A percentile compares a stretch with the other conserved stretches of the same genome.
Conservation (phyloP, 2,797 vertebrate genomes). For the Sciurus vulgaris region DNA sequence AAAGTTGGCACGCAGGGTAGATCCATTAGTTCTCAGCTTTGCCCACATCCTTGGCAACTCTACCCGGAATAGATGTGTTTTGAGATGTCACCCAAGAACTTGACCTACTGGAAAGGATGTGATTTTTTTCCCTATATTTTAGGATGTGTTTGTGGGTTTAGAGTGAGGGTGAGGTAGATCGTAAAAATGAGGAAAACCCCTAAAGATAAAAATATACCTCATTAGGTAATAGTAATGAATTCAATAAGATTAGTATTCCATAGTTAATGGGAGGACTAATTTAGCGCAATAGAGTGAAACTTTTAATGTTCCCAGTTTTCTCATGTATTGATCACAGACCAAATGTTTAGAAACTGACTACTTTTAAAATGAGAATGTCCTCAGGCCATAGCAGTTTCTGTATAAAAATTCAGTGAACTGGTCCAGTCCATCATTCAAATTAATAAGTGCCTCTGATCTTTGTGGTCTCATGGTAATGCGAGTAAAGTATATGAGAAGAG, state of each 20-base stretch:
- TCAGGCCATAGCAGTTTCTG: neutral
- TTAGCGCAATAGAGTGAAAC: neutral
- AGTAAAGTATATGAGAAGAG: neutral
- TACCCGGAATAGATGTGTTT: neutral
- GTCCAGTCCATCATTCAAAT: neutral
- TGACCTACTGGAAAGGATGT: neutral
- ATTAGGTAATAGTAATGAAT: neutral
- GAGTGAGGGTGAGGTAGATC: neutral
- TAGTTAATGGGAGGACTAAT: neutral
- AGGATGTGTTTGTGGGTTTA: neutral
- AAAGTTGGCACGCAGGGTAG: neutral
- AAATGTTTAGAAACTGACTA: neutral
- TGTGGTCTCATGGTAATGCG: neutral
- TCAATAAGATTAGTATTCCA: neutral
- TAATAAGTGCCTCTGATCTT: neutral
- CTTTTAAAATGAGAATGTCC: neutral
- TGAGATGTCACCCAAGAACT: accelerated
- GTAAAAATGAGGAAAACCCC: neutral
- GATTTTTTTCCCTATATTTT: neutral
- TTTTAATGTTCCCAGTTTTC: neutral
- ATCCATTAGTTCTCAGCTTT: neutral
- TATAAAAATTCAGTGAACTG: neutral
- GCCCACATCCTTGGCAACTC: neutral
- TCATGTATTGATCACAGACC: neutral
- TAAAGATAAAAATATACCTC: neutral